These are phyloP conservation scores for Andrena camellia DNA, from an alignment of 2,888 invertebrate genomes.

Conservation along the genomic window DNA sequence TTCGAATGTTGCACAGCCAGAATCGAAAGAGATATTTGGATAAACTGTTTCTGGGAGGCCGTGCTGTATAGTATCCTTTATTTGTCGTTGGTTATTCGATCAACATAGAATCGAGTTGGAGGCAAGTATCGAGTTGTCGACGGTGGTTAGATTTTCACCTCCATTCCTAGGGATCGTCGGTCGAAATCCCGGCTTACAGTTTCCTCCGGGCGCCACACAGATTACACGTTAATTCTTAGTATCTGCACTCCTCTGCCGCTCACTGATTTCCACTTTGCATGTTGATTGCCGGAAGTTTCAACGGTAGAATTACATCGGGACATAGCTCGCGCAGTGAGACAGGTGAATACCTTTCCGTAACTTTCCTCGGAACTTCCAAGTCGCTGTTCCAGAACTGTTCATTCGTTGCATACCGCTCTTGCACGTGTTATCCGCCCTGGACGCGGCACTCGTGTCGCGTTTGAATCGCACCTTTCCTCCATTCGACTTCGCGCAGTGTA, in stretches of 20 bases:
- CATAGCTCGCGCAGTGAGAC: constrained; percentile 31
- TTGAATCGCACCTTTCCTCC: neutral
- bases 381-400: constrained; percentile 37
- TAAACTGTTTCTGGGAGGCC: neutral
- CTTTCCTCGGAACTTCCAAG: constrained; percentile 36
- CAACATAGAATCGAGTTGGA: neutral
- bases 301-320: constrained; percentile 59
- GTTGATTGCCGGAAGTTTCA: constrained; percentile 75
- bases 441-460: neutral
- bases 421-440: neutral
- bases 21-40: neutral
- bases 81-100: neutral
- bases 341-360: constrained; percentile 32
- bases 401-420: neutral
- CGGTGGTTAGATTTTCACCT: constrained; percentile 25
- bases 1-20: too few species aligned
- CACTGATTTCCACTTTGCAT: constrained; percentile 72
- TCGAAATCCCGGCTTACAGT: constrained; percentile 31
- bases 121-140: constrained; percentile 8
- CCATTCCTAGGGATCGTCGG: constrained; percentile 4
- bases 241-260: constrained; percentile 61
- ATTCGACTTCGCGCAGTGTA: neutral
- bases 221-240: constrained; percentile 63
- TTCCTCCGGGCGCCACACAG: constrained; percentile 27
- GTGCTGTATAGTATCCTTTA: neutral